Evolutionary conservation across 1,140 invertebrate genomes (phyloP), one percentile per base, ranked within the genome.

Genomic region (Heliconius congener): DNA sequence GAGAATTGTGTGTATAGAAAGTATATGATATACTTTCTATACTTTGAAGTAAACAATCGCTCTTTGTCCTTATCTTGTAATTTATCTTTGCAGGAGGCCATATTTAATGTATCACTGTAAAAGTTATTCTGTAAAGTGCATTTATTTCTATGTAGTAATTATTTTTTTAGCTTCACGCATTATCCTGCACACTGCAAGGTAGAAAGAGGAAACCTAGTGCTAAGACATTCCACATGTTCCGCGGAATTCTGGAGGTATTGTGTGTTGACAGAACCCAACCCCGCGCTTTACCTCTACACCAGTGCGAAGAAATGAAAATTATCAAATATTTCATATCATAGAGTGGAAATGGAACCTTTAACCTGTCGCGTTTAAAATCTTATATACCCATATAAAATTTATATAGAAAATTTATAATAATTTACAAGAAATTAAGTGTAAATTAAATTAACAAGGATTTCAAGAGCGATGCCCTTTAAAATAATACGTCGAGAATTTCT

Each of bases 401-500:
- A 46, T 46, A 46, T 16, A 46, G 13, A 57, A 57, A 57, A 23
- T 57, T n/a, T 19, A 71, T 39, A 71, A 39, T 19, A n/a, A 71
- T 37, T 37, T 9, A 37, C 19, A 39, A 71, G 30, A 71, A 71
- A 71, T 30, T 76, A 76, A 55, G 19, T 77, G 76, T 72, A 55
- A 60, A 60, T 73, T 60, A 23, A 23, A 23, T 23, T 42, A 71
- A 73, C 42, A 81, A 77, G 42, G 74, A 85, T 85, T 80, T 66
- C 66, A 80, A 86, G 73, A 76, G 78, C 84, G 76, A 83, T 86
- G 86, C 84, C 82, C 86, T 89, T 84, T 86, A 71, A 57, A 83
- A 88, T 84, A 82, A 91, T 85, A 86, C 87, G 88, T 90, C 84
- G 83, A 87, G 88, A 92, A 89, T 89, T 90, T 92, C 87, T 89